Evolutionary conservation across 1,140 invertebrate species (phyloP).

Genomic region (Drosophila melanogaster): DNA sequence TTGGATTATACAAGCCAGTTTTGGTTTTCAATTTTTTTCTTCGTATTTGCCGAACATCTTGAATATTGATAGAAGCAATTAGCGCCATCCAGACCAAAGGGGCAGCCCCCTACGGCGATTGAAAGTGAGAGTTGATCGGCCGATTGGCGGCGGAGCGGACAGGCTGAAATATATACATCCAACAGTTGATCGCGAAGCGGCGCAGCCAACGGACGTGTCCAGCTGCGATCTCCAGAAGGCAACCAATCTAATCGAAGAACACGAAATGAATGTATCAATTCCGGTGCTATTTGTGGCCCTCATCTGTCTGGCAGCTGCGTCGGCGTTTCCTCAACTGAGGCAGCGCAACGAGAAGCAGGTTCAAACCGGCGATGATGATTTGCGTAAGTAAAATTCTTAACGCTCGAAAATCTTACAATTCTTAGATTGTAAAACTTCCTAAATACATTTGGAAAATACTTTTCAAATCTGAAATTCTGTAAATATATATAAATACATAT

Average conservation of each 20-base stretch:
- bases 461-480: too few relatives aligned
- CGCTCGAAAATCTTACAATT: too few relatives aligned
- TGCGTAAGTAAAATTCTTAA: too few relatives aligned
- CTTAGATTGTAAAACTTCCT: too few relatives aligned
- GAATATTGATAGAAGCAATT: slow-evolving; percentile 70
- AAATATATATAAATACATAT: too few relatives aligned
- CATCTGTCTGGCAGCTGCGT: slow-evolving; percentile 45
- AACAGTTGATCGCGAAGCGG: slow-evolving; percentile 55
- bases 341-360: slow-evolving; percentile 77
- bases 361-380: slow-evolving; percentile 54
- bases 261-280: slow-evolving; percentile 64
- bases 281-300: slow-evolving; percentile 51
- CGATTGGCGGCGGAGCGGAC: not conserved
- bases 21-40: slow-evolving; percentile 6
- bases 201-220: slow-evolving; percentile 58
- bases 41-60: slow-evolving; percentile 42
- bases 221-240: slow-evolving; percentile 11
- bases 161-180: slow-evolving; percentile 42
- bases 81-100: slow-evolving; percentile 23
- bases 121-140: slow-evolving; percentile 74
- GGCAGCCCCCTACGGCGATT: slow-evolving; percentile 57
- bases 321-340: slow-evolving; percentile 60
- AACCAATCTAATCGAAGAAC: slow-evolving; percentile 14
- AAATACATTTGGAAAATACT: too few relatives aligned
- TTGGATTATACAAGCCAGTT: slow-evolving; percentile 36